phyloP scores from a whole-genome alignment of 2,888 invertebrate genomes.

The Acleris laterana region DNA sequence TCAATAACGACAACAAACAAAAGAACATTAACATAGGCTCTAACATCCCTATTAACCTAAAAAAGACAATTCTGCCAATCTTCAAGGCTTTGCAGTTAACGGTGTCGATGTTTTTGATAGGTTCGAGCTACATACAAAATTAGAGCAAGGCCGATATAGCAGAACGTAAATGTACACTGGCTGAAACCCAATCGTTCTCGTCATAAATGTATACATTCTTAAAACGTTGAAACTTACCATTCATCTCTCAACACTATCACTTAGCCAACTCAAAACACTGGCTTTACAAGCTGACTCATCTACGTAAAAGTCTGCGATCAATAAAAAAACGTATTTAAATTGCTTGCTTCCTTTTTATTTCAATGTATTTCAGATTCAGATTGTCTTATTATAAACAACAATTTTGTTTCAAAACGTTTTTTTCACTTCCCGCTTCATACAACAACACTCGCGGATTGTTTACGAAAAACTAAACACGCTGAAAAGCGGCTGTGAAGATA shows the following conservation, averaged over 20 bases:
- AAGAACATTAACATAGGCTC: neutral
- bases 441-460: slow-evolving; percentile 32
- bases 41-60: neutral
- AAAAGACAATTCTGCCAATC: slow-evolving; percentile 9
- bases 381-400: too few relatives aligned
- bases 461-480: slow-evolving; percentile 25
- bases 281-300: neutral
- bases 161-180: neutral
- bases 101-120: slow-evolving; percentile 17
- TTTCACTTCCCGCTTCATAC: slow-evolving; percentile 12
- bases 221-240: neutral
- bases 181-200: neutral
- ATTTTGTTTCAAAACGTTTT: neutral
- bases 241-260: neutral
- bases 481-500: slow-evolving; percentile 4
- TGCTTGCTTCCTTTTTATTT: too few relatives aligned
- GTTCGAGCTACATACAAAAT: slow-evolving; percentile 25
- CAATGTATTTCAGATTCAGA: too few relatives aligned
- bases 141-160: slow-evolving; percentile 18
- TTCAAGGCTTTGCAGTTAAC: neutral
- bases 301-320: neutral
- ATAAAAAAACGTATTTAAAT: neutral
- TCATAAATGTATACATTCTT: neutral
- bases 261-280: neutral
- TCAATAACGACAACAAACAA: slow-evolving; percentile 1